Evolutionary conservation across 2,113 vertebrate species (phyloP), one percentile per base, ranked within the genome.

Genomic region (Callionymus lyra): DNA sequence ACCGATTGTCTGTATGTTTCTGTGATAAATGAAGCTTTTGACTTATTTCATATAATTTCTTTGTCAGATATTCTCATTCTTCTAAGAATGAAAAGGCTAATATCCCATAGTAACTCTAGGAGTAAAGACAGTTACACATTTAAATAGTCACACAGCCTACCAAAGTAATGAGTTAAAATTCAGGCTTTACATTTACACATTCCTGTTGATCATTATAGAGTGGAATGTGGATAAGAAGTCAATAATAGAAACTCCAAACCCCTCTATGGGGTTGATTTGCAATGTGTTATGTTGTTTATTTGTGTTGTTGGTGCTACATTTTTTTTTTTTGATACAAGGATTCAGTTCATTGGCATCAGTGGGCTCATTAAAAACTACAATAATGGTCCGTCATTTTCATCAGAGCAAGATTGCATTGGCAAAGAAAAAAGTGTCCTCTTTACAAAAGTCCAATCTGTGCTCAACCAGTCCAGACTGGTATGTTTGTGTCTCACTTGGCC

Each of bases 311-410:
- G 46, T 53, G 16, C 15, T 38, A 55, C 60, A 56, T 61, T 40
- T 52, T 53, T 50, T 37, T 36, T 37, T 6, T 14, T 60, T 50
- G 49, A 68, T 69, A 70, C 61, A 50, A 44, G 44, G 16, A 41
- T 36, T 53, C 50, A 9, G 52, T 73, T 64, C 53, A 65, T 14
- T 13, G 18, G 38, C 49, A 53, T 72, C 60, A 69, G 52, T 61
- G 67, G 52, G 63, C 74, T 84, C 76, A 76, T 83, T 80, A 77
- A 73, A 76, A 67, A 56, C 50, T 14, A 15, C 51, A 13, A 8
- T 1, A 6, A 36, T 46, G 57, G 66, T 68, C 68, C 80, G 69
- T 78, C 52, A 38, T 39, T 38, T 63, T 51, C 53, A 38, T 47
- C 17, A 41, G 45, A 50, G 47, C 38, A 40, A 56, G 66, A 57